These are phyloP conservation scores for Aporophyla lueneburgensis DNA, from an alignment of 2,888 invertebrate genomes.

Conservation along the genomic window DNA sequence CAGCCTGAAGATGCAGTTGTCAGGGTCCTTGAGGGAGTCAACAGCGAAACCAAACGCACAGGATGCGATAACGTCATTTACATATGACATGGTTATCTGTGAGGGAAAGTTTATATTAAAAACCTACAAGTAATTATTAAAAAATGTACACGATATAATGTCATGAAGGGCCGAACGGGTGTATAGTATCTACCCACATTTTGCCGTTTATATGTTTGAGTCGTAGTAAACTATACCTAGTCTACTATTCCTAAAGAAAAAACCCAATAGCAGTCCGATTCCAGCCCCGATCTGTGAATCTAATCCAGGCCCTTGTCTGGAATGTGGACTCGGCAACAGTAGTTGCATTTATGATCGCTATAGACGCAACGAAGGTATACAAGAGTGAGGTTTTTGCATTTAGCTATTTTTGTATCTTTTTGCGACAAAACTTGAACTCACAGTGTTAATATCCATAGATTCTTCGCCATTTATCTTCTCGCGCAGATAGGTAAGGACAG, in stretches of 20 bases:
- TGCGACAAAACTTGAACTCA: slow-evolving; percentile 48
- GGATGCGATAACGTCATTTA: slow-evolving; percentile 90
- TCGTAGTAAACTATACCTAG: no score
- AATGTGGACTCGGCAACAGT: no score
- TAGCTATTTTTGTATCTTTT: neutral
- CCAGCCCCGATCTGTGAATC: no score
- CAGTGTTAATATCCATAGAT: slow-evolving; percentile 74
- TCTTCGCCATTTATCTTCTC: slow-evolving; percentile 50
- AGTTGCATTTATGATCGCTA: neutral
- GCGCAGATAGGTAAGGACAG: slow-evolving; percentile 65
- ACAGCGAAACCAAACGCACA: slow-evolving; percentile 88
- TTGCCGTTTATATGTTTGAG: no score
- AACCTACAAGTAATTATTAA: neutral
- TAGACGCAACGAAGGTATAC: neutral
- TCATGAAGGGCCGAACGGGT: no score
- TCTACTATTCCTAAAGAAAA: no score
- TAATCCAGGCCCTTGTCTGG: no score
- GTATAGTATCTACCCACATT: no score
- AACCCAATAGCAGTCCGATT: no score
- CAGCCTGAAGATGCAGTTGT: slow-evolving; percentile 86
- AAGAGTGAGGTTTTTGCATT: neutral
- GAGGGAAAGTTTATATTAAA: neutral
- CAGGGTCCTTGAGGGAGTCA: slow-evolving; percentile 84
- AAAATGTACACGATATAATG: no score
- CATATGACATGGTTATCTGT: slow-evolving; percentile 83